Evolutionary conservation across 2,113 vertebrate genomes (phyloP), one percentile per base, ranked within the genome.

Genomic region (Chloebia gouldiae): DNA sequence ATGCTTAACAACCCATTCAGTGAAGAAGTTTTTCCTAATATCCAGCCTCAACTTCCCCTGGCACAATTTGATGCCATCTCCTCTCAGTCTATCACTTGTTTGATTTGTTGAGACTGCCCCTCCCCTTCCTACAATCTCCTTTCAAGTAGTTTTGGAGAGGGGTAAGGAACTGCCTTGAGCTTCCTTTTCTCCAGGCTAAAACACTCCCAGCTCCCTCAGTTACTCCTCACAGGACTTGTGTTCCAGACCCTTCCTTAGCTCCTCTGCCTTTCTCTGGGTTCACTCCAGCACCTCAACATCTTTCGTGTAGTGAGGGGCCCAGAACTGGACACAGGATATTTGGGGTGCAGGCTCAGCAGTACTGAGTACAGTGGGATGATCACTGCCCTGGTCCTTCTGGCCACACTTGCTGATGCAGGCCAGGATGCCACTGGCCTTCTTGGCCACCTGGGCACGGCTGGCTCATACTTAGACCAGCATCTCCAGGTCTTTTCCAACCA

Each of bases 271-370:
- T 30, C 65, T 70, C 47, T 47, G 37, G 45, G 28, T 39, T 18
- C 0, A 0, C 18, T 53, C 3, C 39, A 69, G 39, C 15, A 10
- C 15, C 12, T 15, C 54, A 37, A 10, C 0, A 0, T 39, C 33
- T 4, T 21, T 44, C 18, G 2, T n/a, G n/a, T 3, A 47, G 16
- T 63, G 49, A 79, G 24, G 1, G 13, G 3, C 4, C 23, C n/a
- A 54, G 42, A 70, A 21, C 30, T 11, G 2, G 2, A 61, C 33
- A 69, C 19, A 61, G 19, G 10, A 70, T 13, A 70, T 13, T 54
- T 4, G 19, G 8, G 28, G 28, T 40, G 40, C 9, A 14, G 24
- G 7, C 61, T 59, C 53, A 76, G 21, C 25, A 50, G 37, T 5
- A 3, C 25, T 0, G 1, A 61, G 47, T 16, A 53, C 44, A 59